Evolutionary conservation across 2,888 invertebrate genomes (phyloP).

Genomic region (Orchesella flavescens): DNA sequence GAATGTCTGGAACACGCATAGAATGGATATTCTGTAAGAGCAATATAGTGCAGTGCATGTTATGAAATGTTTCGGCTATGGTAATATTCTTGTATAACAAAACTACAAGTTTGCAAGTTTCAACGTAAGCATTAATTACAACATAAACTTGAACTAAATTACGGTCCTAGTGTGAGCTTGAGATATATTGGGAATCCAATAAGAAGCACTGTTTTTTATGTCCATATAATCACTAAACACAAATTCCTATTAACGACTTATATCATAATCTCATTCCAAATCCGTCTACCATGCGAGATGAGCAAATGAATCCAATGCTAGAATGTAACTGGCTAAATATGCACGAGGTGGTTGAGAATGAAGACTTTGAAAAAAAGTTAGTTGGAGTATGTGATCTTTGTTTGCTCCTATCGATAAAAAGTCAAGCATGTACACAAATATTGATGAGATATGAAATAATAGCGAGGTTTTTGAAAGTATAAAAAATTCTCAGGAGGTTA

Average conservation of each 20-base stretch:
- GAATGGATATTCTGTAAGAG: too few relatives aligned
- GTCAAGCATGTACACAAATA: not conserved
- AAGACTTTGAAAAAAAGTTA: slow-evolving; percentile 16
- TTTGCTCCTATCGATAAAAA: slow-evolving; percentile 31
- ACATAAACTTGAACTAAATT: too few relatives aligned
- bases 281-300: slow-evolving; percentile 13
- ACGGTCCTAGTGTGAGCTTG: too few relatives aligned
- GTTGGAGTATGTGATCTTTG: slow-evolving; percentile 43
- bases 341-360: not conserved
- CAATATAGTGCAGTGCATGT: too few relatives aligned
- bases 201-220: slow-evolving; percentile 51
- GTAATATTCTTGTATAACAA: not conserved
- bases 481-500: slow-evolving; percentile 19
- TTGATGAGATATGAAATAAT: not conserved
- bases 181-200: slow-evolving; percentile 57
- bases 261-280: not conserved
- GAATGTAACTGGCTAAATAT: slow-evolving; percentile 8
- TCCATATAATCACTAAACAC: slow-evolving; percentile 20
- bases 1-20: not conserved
- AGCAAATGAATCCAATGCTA: slow-evolving; percentile 27
- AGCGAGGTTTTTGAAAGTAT: slow-evolving; percentile 57
- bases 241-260: not conserved
- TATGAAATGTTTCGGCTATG: too few relatives aligned
- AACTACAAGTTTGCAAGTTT: not conserved
- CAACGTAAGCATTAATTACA: not conserved